Evolutionary conservation across 2,888 invertebrate species (phyloP).

Genomic region (Onthophagus sagittarius): DNA sequence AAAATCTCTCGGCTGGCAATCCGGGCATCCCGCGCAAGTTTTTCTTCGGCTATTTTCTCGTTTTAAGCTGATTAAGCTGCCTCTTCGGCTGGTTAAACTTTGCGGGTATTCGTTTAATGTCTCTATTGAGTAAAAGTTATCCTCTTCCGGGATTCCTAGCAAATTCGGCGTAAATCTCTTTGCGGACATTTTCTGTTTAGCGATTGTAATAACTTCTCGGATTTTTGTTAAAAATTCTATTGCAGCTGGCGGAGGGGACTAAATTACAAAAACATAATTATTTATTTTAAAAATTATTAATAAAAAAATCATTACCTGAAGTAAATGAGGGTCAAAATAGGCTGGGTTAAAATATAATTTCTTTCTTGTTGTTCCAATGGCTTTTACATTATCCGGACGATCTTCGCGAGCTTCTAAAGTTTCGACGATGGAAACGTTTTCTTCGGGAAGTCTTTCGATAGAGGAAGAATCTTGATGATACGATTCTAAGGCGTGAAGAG

Average conservation of each 20-base stretch:
- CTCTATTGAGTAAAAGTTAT: conserved; percentile 52
- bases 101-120: conserved; percentile 49
- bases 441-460: conserved; percentile 74
- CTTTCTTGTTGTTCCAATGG: conserved; percentile 68
- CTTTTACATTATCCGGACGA: conserved; percentile 60
- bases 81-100: conserved; percentile 51
- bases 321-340: conserved; percentile 82
- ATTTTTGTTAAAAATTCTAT: conserved; percentile 85
- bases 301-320: conserved; percentile 60
- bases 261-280: conserved; percentile 26
- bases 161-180: conserved; percentile 78
- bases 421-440: conserved; percentile 81
- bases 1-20: conserved; percentile 53
- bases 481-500: conserved; percentile 23
- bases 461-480: conserved; percentile 38
- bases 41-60: conserved; percentile 60
- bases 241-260: conserved; percentile 88
- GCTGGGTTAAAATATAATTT: conserved; percentile 88
- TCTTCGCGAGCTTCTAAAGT: conserved; percentile 66
- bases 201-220: conserved; percentile 84
- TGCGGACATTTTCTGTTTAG: conserved; percentile 81
- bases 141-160: conserved; percentile 79
- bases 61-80: conserved; percentile 58
- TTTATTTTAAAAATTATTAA: neutral
- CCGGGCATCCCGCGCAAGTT: conserved; percentile 62